A percentile compares a stretch with the other conserved stretches of the same genome.
Conservation (phyloP, 2,888 invertebrate genomes). For the Spicauda simplicius region DNA sequence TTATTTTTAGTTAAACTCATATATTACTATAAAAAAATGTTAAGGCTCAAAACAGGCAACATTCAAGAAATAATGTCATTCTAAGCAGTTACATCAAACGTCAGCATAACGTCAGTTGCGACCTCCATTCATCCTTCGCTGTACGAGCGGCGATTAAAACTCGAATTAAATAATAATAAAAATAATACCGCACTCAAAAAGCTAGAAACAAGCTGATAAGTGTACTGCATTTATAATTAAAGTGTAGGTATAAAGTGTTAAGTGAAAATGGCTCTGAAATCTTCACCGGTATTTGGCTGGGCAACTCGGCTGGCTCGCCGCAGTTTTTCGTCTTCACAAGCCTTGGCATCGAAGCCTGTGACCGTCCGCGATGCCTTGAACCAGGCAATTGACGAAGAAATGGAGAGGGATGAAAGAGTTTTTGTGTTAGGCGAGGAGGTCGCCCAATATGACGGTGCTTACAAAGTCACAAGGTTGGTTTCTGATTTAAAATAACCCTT, state of each 20-base stretch:
- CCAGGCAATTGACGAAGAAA: constrained; percentile 98
- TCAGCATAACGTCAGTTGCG: constrained; percentile 46
- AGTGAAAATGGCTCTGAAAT: constrained; percentile 79
- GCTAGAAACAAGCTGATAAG: constrained; percentile 49
- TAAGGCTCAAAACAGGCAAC: too few species aligned
- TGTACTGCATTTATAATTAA: constrained; percentile 49
- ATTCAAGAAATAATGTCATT: too few species aligned
- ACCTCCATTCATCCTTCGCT: constrained; percentile 82
- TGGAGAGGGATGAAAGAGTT: constrained; percentile 95
- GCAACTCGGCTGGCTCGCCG: constrained; percentile 66
- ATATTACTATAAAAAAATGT: too few species aligned
- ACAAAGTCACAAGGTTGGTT: constrained; percentile 91
- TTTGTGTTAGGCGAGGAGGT: constrained; percentile 98
- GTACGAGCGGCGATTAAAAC: constrained; percentile 58
- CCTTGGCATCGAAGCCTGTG: constrained; percentile 86
- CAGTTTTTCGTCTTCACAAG: constrained; percentile 72
- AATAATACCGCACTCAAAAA: constrained; percentile 47
- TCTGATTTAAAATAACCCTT: constrained; percentile 23
- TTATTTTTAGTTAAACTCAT: too few species aligned
- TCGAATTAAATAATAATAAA: constrained; percentile 55
- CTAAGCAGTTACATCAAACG: neutral
- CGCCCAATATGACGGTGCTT: constrained; percentile 99
- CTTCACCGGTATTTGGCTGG: constrained; percentile 69
- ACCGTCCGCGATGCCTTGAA: constrained; percentile 99
- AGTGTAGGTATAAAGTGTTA: constrained; percentile 47